Conservation (phyloP, 2,888 invertebrate species). For the Glaucopsyche alexis region DNA sequence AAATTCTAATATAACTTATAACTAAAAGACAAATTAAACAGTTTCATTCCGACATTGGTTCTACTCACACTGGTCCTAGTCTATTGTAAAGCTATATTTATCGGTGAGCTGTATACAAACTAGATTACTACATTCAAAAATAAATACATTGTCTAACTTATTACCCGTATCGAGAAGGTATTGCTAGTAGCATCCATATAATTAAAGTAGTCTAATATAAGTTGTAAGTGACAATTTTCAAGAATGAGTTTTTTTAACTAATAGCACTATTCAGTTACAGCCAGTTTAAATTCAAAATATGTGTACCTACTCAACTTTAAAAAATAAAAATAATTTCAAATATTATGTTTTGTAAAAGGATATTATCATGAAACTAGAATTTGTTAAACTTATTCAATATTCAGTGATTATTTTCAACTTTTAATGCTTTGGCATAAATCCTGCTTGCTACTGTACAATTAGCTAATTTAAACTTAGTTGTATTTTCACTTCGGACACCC, state of each 20-base stretch:
- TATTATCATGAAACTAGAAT: no score
- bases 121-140: slow-evolving; percentile 21
- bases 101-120: slow-evolving; percentile 38
- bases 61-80: slow-evolving; percentile 22
- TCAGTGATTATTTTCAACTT: neutral
- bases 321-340: no score
- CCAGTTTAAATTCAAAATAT: no score
- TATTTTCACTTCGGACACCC: neutral
- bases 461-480: neutral
- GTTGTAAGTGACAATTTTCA: no score
- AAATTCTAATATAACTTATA: neutral
- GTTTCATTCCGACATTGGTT: slow-evolving; percentile 2
- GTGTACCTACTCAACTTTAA: no score
- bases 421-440: neutral
- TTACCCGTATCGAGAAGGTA: slow-evolving; percentile 41
- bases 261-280: no score
- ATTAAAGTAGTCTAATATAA: neutral
- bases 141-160: slow-evolving; percentile 34
- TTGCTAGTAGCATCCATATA: slow-evolving; percentile 21
- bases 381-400: no score
- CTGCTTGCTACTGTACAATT: neutral
- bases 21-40: neutral
- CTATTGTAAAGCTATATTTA: slow-evolving; percentile 37
- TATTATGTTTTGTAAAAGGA: no score
- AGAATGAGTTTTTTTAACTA: no score